phyloP scores from a whole-genome alignment of 2,113 vertebrate species.

The Macquaria australasica region DNA sequence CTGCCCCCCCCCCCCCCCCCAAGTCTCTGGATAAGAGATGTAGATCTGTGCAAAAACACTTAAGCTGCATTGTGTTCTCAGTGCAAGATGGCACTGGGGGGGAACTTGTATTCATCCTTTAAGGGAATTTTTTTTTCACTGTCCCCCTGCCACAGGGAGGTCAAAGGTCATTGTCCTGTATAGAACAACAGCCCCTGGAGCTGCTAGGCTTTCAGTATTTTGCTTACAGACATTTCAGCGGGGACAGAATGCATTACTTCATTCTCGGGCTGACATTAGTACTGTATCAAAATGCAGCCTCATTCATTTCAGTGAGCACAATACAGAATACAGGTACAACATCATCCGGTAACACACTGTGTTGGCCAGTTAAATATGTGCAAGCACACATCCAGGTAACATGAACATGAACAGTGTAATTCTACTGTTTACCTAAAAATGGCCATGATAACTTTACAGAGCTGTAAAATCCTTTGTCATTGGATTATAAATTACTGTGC shows the following conservation, averaged over 20 bases:
- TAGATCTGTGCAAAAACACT: conserved; percentile 4
- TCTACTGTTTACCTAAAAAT: neutral
- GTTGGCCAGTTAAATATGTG: neutral
- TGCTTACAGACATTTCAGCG: neutral
- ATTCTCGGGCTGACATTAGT: neutral
- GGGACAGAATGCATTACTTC: neutral
- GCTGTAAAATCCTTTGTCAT: neutral
- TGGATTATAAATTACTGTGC: neutral
- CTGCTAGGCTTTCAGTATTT: neutral
- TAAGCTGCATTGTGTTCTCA: neutral
- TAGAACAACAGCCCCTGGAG: neutral
- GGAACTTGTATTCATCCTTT: neutral
- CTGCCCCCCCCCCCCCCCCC: conserved; percentile 20
- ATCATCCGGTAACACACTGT: neutral
- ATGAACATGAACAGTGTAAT: neutral
- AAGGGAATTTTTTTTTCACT: neutral
- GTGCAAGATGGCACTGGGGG: neutral
- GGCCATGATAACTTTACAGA: neutral
- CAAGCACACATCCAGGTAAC: neutral
- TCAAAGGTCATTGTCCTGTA: conserved; percentile 29
- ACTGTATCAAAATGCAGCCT: neutral
- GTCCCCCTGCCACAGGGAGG: neutral
- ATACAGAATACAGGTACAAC: neutral
- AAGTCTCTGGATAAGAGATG: conserved; percentile 8
- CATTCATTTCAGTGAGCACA: neutral